Evolutionary conservation across 2,113 vertebrate species (phyloP).

Genomic region (Poeciliopsis retropinna): DNA sequence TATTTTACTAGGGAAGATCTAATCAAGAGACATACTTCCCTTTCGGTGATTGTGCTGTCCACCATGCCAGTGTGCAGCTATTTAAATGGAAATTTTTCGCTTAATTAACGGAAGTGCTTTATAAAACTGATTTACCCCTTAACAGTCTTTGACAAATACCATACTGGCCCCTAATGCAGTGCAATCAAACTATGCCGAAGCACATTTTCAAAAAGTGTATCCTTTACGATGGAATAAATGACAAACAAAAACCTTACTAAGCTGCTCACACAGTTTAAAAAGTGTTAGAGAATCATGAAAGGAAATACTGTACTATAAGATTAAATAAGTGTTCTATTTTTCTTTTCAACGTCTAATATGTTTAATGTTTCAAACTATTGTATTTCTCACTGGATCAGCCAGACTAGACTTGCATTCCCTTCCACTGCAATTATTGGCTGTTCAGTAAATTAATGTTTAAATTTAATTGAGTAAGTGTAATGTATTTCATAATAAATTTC

Average conservation of each 20-base stretch:
- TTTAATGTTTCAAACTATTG: not conserved
- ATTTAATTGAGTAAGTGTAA: too few relatives aligned
- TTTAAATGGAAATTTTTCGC: too few relatives aligned
- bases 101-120: too few relatives aligned
- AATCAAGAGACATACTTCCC: too few relatives aligned
- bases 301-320: not conserved
- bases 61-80: too few relatives aligned
- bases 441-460: constrained; percentile 21
- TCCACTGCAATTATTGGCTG: constrained; percentile 28
- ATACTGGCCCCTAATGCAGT: not conserved
- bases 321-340: not conserved
- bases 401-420: constrained; percentile 15
- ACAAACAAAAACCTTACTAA: not conserved
- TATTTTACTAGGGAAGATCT: too few relatives aligned
- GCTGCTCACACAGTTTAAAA: not conserved
- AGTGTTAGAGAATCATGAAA: not conserved
- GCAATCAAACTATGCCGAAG: not conserved
- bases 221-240: not conserved
- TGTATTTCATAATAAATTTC: not conserved
- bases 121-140: too few relatives aligned
- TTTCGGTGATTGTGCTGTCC: too few relatives aligned
- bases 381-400: constrained; percentile 21
- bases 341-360: not conserved
- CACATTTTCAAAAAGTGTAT: not conserved
- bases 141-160: not conserved